Conservation (phyloP, 2,113 vertebrate genomes). For the Syrrhaptes paradoxus region DNA sequence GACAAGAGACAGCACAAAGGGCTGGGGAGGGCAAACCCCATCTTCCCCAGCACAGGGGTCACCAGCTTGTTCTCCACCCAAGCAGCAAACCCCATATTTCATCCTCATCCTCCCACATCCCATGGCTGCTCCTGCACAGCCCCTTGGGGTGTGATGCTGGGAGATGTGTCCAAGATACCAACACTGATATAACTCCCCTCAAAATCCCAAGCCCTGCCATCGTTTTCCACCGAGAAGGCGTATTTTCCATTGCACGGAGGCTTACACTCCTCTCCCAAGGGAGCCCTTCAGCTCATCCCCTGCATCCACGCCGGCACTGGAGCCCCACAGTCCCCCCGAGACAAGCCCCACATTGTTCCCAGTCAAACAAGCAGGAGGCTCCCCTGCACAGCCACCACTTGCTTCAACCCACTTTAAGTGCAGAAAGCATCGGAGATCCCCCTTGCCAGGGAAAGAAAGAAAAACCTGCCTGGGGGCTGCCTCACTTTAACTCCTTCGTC, state of each 20-base stretch:
- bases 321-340: rapidly evolving
- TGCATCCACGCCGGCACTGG: background rate
- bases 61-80: background rate
- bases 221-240: background rate
- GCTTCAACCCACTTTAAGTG: rapidly evolving
- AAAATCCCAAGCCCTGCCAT: background rate
- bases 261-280: rapidly evolving
- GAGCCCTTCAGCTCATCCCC: background rate
- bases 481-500: background rate
- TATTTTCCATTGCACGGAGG: background rate
- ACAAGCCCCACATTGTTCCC: background rate
- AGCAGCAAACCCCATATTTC: rapidly evolving
- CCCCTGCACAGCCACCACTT: background rate
- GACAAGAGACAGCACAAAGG: background rate
- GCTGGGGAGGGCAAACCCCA: background rate
- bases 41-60: background rate
- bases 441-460: background rate
- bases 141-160: too few species aligned
- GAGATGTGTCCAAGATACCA: too few species aligned
- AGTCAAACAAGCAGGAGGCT: background rate
- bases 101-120: background rate
- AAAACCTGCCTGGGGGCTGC: background rate
- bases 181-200: rapidly evolving
- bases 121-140: background rate
- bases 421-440: background rate